Evolutionary conservation across 1,140 invertebrate species (phyloP), one percentile per base, ranked within the genome.

Genomic region (Rhyzopertha dominica): DNA sequence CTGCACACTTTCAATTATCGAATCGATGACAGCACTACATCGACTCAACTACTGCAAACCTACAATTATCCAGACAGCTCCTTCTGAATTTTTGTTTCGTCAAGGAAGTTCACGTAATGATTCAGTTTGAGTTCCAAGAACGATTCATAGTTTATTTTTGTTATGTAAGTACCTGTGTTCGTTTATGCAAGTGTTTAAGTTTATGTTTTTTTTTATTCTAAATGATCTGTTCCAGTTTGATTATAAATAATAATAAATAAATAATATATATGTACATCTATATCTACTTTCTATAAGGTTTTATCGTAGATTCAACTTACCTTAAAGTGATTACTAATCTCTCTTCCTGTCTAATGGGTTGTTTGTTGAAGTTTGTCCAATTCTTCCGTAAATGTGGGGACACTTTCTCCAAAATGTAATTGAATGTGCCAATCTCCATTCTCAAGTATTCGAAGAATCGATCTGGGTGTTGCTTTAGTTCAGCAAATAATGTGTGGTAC

Each of bases 401-500:
- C 34, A 36, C 34, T 36, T 36, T 36, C 19, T 18, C 34, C 19
- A 36, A 36, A 36, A 36, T 36, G 23, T n/a, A n/a, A n/a, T n/a
- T n/a, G n/a, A n/a, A n/a, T n/a, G n/a, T n/a, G n/a, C n/a, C n/a
- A n/a, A n/a, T 36, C 4, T 18, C 34, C 13, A 36, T 36, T 36
- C 34, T 36, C 19, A 36, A 36, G 23, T 36, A 36, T 36, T 18
- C 10, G n/a, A 36, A 36, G 23, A 36, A 18, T 36, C 10, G 19
- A 5, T 7, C 34, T 36, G 34, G 16, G 17, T 36, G 34, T 14
- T 36, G 13, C 14, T 36, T 36, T 5, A 36, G 10, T 17, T 36
- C 13, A 36, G 23, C 18, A 36, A 17, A 14, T 36, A 36, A 7
- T 36, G 34, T 20, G 89, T 58, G 85, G n/a, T n/a, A n/a, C n/a